Evolutionary conservation across 2,113 vertebrate species (phyloP).

Genomic region (Halichoeres trimaculatus): DNA sequence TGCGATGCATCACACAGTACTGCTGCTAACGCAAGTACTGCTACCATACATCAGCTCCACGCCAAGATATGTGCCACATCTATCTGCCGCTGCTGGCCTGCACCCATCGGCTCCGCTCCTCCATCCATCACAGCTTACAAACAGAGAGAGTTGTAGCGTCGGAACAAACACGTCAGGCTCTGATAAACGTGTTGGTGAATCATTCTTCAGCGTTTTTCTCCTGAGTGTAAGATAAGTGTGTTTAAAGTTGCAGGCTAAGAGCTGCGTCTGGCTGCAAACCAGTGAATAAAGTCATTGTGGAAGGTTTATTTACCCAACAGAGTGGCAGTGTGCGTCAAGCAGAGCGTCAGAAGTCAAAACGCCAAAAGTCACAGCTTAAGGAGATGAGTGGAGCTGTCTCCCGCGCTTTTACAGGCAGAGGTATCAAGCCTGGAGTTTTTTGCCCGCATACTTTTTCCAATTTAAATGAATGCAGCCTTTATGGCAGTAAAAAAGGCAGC

Average conservation of each 20-base stretch:
- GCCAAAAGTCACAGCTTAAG: conserved; percentile 25
- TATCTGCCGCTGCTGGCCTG: conserved; percentile 57
- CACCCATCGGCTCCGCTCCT: conserved; percentile 14
- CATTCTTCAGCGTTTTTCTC: conserved; percentile 23
- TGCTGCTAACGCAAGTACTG: conserved; percentile 41
- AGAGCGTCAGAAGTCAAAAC: conserved; percentile 23
- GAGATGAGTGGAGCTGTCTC: conserved; percentile 64
- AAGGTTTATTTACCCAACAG: conserved; percentile 66
- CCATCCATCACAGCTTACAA: conserved; percentile 61
- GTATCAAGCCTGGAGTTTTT: conserved; percentile 63
- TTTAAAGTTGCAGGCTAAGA: conserved; percentile 4
- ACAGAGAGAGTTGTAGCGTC: conserved; percentile 31
- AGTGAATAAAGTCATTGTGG: conserved; percentile 56
- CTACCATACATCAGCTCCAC: conserved; percentile 68
- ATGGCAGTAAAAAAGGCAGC: conserved; percentile 67
- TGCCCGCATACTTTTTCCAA: conserved; percentile 73
- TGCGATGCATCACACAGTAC: conserved; percentile 77
- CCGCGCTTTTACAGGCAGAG: conserved; percentile 40
- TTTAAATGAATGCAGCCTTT: conserved; percentile 81
- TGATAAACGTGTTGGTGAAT: conserved; percentile 42
- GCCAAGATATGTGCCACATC: conserved; percentile 68
- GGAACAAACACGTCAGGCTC: conserved; percentile 40
- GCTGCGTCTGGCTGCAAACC: conserved; percentile 45
- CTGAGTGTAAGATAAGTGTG: neutral
- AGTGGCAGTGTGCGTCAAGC: conserved; percentile 55